These are phyloP conservation scores for Lasiurus cinereus DNA, from an alignment of 2,113 vertebrate genomes.

Conservation along the genomic window DNA sequence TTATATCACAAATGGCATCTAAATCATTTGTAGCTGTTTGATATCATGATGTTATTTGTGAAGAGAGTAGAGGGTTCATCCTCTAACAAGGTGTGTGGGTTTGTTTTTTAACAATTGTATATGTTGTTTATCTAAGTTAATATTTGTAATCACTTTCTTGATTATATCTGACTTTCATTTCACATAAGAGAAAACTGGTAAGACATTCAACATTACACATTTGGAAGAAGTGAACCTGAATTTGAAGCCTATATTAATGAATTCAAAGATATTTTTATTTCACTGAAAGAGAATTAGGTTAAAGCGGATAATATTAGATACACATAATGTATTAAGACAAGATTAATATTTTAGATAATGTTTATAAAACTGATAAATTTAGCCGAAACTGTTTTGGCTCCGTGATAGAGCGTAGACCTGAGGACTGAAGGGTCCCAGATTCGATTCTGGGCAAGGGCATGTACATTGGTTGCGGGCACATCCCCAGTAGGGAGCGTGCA, in stretches of 20 bases:
- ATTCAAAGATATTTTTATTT: not conserved
- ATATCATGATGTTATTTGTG: not conserved
- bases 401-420: too few species aligned
- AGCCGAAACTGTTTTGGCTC: too few species aligned
- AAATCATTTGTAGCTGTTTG: not conserved
- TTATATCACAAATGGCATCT: not conserved
- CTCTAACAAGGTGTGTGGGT: not conserved
- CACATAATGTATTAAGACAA: not conserved
- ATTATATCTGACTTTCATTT: not conserved
- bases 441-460: too few species aligned
- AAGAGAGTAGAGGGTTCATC: not conserved
- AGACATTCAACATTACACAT: not conserved
- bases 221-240: not conserved
- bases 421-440: too few species aligned
- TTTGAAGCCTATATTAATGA: not conserved
- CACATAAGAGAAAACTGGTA: not conserved
- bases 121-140: not conserved
- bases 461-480: too few species aligned
- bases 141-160: not conserved
- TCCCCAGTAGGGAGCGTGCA: too few species aligned
- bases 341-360: not conserved
- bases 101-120: not conserved
- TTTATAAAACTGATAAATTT: not conserved
- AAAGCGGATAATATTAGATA: not conserved
- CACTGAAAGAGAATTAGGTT: not conserved